Evolutionary conservation across 1,140 invertebrate genomes (phyloP).

Genomic region (Nymphalis io): DNA sequence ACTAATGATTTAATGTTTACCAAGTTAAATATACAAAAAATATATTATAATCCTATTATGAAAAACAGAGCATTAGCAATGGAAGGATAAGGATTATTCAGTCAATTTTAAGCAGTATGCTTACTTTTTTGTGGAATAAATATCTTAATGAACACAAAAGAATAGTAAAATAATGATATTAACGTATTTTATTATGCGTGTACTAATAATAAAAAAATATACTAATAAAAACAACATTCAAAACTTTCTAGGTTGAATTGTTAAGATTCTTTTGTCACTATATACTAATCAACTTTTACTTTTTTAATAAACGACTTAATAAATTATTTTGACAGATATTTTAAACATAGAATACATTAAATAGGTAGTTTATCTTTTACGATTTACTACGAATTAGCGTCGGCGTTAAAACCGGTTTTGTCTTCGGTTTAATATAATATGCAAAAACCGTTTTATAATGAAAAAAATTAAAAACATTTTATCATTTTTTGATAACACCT

Average conservation of each 20-base stretch:
- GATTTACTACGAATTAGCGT: slow-evolving; percentile 31
- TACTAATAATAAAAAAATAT: not conserved
- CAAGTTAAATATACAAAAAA: no score
- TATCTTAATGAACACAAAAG: no score
- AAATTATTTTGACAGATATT: slow-evolving; percentile 34
- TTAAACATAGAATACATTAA: slow-evolving; percentile 30
- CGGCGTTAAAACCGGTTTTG: slow-evolving; percentile 29
- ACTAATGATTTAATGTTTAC: no score
- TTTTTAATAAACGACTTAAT: slow-evolving; percentile 30
- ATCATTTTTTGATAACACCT: not conserved
- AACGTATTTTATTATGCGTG: no score
- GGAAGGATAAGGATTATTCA: no score
- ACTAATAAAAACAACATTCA: not conserved
- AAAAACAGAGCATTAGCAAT: no score
- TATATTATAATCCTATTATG: no score
- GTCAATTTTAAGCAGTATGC: no score
- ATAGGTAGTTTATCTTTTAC: slow-evolving; percentile 37
- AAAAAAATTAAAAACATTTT: slow-evolving; percentile 6
- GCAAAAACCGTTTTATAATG: slow-evolving; percentile 9
- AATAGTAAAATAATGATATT: no score
- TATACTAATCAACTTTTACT: slow-evolving; percentile 38
- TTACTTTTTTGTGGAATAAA: no score
- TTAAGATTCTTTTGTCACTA: slow-evolving; percentile 25
- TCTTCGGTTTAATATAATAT: slow-evolving; percentile 8
- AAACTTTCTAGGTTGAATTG: slow-evolving; percentile 12